phyloP scores from a whole-genome alignment of 2,797 vertebrate species.

The Neoniphon sammara region DNA sequence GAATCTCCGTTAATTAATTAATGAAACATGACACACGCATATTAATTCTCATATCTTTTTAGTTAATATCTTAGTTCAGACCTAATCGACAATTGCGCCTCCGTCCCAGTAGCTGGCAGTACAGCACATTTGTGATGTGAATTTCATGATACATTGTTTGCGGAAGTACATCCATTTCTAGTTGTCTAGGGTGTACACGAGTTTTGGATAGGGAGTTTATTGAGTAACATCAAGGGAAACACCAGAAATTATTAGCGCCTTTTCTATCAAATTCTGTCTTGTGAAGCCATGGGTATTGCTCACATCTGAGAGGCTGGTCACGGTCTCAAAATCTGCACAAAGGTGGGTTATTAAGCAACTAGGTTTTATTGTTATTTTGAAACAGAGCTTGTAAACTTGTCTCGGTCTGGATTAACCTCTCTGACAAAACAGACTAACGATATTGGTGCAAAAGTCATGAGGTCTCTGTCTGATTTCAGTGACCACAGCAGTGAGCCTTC shows the following conservation, averaged over 20 bases:
- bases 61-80: not conserved
- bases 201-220: not conserved
- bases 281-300: not conserved
- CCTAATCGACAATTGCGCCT: conserved; percentile 1
- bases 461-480: not conserved
- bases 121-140: not conserved
- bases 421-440: not conserved
- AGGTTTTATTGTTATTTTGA: not conserved
- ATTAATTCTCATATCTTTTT: no score
- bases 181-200: not conserved
- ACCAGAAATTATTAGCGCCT: not conserved
- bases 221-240: not conserved
- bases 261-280: not conserved
- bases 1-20: no score
- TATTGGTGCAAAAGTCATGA: not conserved
- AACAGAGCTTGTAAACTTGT: not conserved
- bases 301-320: not conserved
- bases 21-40: no score
- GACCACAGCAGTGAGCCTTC: not conserved
- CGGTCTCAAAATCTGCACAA: not conserved
- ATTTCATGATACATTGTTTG: conserved; percentile 4
- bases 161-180: conserved; percentile 45
- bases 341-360: not conserved
- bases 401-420: not conserved
- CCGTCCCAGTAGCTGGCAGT: conserved; percentile 54